Conservation (phyloP, 2,113 vertebrate species). For the Cavia porcellus region DNA sequence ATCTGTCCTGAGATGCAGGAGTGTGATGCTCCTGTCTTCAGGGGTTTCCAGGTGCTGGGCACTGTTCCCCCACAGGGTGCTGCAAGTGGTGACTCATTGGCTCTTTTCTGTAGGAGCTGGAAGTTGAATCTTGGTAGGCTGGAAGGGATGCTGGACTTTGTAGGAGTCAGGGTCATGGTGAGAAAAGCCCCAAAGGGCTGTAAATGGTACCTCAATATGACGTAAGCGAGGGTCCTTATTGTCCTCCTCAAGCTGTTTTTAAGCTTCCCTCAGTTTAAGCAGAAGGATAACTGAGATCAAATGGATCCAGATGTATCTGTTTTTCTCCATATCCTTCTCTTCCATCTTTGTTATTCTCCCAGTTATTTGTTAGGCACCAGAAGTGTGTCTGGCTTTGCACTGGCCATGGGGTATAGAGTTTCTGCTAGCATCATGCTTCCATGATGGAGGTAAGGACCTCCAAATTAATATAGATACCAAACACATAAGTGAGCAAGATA, state of each 20-base stretch:
- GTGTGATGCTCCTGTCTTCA: neutral
- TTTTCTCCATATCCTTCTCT: neutral
- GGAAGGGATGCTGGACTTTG: neutral
- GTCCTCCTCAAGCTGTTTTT: neutral
- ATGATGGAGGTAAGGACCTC: neutral
- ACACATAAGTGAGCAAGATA: neutral
- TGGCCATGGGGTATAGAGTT: neutral
- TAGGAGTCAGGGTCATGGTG: neutral
- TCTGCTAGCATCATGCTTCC: neutral
- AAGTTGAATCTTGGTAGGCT: neutral
- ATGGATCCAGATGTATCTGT: neutral
- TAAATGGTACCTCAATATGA: neutral
- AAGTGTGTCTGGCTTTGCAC: neutral
- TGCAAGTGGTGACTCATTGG: neutral
- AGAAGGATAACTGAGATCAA: conserved; percentile 25
- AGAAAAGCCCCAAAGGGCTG: neutral
- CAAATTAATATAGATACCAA: conserved; percentile 38
- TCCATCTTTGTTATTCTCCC: neutral
- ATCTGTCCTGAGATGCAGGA: neutral
- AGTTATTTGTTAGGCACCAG: conserved; percentile 7
- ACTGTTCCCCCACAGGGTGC: neutral
- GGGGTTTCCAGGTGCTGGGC: neutral
- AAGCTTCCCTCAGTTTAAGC: neutral
- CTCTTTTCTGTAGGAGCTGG: neutral
- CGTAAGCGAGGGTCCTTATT: neutral